phyloP scores from a whole-genome alignment of 2,888 invertebrate genomes.

The Lordiphosa fenestrarum region DNA sequence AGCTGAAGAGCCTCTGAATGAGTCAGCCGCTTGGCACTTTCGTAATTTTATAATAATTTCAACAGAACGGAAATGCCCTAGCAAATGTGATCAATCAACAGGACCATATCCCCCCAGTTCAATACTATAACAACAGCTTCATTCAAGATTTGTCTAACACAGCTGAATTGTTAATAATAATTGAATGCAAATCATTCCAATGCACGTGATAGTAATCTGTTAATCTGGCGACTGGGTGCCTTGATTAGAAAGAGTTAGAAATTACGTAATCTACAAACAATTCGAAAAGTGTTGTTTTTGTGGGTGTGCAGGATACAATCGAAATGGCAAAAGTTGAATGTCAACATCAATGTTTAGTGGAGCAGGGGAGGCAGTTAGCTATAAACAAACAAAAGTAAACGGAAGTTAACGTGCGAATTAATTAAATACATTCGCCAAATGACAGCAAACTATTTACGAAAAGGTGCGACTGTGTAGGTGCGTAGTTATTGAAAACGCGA shows the following conservation, averaged over 20 bases:
- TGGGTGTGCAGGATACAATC: background rate
- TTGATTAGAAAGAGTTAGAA: background rate
- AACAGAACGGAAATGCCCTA: too few species aligned
- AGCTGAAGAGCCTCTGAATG: too few species aligned
- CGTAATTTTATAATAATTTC: too few species aligned
- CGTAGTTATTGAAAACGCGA: conserved; percentile 24
- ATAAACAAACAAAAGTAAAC: background rate
- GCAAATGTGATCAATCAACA: too few species aligned
- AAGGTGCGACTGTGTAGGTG: conserved; percentile 28
- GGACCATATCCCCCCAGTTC: too few species aligned
- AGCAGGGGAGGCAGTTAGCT: too few species aligned
- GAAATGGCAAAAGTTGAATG: background rate
- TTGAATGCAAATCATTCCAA: too few species aligned
- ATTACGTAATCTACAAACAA: conserved; percentile 6
- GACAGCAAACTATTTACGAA: conserved; percentile 24
- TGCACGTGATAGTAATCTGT: background rate
- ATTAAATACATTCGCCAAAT: conserved; percentile 8
- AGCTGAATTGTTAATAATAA: too few species aligned
- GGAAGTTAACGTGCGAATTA: conserved; percentile 3
- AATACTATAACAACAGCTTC: too few species aligned
- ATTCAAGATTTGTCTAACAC: too few species aligned
- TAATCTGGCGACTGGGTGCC: background rate
- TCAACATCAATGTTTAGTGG: too few species aligned
- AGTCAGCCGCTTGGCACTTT: too few species aligned
- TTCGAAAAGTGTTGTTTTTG: background rate